A percentile compares a stretch with the other conserved stretches of the same genome.
Evolutionary conservation across 2,888 invertebrate genomes (phyloP).

Genomic region (Microdon myrmicae): DNA sequence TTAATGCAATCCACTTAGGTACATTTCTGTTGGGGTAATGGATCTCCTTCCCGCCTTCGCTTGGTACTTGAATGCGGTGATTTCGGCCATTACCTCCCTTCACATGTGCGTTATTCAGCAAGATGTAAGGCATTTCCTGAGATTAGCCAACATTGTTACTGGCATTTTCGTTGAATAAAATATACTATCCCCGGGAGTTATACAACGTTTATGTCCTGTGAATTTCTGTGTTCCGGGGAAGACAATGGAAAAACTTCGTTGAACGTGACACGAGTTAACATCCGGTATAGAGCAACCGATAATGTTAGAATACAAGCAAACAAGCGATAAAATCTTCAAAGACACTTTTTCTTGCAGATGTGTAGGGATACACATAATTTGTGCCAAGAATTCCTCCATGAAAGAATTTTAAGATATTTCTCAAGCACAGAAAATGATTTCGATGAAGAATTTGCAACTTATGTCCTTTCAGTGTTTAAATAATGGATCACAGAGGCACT

Average conservation of each 20-base stretch:
- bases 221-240: conserved; percentile 13
- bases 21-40: no score
- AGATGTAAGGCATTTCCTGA: no score
- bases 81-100: no score
- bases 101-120: no score
- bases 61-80: no score
- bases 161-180: conserved; percentile 14
- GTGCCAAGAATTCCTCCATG: conserved; percentile 4
- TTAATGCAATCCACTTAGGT: no score
- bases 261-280: conserved; percentile 13
- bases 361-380: conserved; percentile 19
- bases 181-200: conserved; percentile 16
- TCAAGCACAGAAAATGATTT: conserved; percentile 23
- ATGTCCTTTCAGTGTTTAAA: no score
- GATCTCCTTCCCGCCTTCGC: no score
- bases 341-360: conserved; percentile 11
- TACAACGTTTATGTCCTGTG: conserved; percentile 13
- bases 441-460: conserved; percentile 20
- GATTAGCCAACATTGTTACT: conserved; percentile 18
- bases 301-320: background rate
- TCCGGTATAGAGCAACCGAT: no score
- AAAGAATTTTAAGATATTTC: no score
- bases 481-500: background rate
- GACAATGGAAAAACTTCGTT: conserved; percentile 7
- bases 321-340: conserved; percentile 9